A percentile compares a stretch with the other conserved stretches of the same genome.
Conservation (phyloP, 2,888 invertebrate species). For the Drosophila parthenogenetica region DNA sequence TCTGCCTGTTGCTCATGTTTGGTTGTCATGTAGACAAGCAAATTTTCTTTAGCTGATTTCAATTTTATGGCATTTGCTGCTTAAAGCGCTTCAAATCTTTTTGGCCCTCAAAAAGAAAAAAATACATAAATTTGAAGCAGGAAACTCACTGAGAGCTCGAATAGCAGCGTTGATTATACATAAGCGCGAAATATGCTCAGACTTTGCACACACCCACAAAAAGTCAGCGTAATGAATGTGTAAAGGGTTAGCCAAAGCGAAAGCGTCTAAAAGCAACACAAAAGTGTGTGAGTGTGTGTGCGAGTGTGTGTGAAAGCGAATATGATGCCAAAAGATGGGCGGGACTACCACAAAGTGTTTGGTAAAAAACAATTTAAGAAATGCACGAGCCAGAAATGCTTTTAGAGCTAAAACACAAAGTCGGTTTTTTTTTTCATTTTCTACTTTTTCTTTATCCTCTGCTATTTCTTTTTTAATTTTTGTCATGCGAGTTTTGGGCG, state of each 20-base stretch:
- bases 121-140: slow-evolving; percentile 18
- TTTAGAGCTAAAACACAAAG: slow-evolving; percentile 39
- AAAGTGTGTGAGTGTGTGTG: slow-evolving; percentile 2
- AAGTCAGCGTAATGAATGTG: slow-evolving; percentile 73
- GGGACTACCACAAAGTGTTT: slow-evolving; percentile 55
- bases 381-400: slow-evolving; percentile 56
- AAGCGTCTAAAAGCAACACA: neutral
- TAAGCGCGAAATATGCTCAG: slow-evolving; percentile 58
- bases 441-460: neutral
- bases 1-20: slow-evolving; percentile 25
- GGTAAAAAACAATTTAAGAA: slow-evolving; percentile 71
- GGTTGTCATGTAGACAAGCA: slow-evolving; percentile 56
- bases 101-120: neutral
- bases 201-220: slow-evolving; percentile 41
- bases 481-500: slow-evolving; percentile 45
- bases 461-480: neutral
- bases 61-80: slow-evolving; percentile 51
- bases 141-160: slow-evolving; percentile 44
- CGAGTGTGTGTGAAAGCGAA: slow-evolving; percentile 18
- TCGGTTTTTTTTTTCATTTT: neutral
- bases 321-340: slow-evolving; percentile 36
- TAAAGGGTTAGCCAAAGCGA: slow-evolving; percentile 62
- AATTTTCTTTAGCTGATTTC: slow-evolving; percentile 44
- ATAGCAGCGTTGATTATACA: slow-evolving; percentile 70
- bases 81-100: slow-evolving; percentile 51